phyloP scores from a whole-genome alignment of 2,888 invertebrate species.

The Drosophila algonquin region DNA sequence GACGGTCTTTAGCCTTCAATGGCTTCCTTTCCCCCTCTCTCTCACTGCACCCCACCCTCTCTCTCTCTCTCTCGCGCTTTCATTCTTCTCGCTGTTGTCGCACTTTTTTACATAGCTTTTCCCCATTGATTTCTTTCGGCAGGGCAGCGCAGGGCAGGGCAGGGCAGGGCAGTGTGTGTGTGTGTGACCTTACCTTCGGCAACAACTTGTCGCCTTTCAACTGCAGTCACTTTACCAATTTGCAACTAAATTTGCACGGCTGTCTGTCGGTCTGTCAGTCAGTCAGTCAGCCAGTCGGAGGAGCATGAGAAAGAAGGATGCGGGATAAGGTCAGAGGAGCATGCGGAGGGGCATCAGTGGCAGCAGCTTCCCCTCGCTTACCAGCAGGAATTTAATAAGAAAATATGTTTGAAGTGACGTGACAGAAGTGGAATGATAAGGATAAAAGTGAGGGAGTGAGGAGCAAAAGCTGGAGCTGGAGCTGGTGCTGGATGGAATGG shows the following conservation, averaged over 20 bases:
- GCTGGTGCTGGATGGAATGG: conserved; percentile 18
- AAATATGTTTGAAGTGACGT: conserved; percentile 58
- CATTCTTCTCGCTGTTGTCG: too few species aligned
- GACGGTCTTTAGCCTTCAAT: conserved; percentile 12
- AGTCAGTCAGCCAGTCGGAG: neutral
- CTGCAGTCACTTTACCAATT: conserved; percentile 68
- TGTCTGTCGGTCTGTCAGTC: conserved; percentile 52
- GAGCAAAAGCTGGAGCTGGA: neutral
- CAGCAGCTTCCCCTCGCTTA: conserved; percentile 55
- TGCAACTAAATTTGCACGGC: conserved; percentile 68
- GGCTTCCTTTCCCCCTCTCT: neutral
- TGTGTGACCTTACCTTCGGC: conserved; percentile 29
- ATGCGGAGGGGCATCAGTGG: conserved; percentile 17
- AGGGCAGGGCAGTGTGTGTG: neutral
- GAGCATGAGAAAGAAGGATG: neutral
- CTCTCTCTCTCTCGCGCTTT: neutral
- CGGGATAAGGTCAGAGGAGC: neutral
- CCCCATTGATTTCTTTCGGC: conserved; percentile 19
- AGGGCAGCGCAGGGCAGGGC: neutral
- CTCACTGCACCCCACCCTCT: neutral
- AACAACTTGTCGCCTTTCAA: conserved; percentile 51
- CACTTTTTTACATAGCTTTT: neutral
- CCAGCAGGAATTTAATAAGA: conserved; percentile 65
- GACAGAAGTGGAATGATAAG: conserved; percentile 57
- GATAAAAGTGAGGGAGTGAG: neutral